Conservation (phyloP, 2,888 invertebrate genomes). For the Philereme vetulata region DNA sequence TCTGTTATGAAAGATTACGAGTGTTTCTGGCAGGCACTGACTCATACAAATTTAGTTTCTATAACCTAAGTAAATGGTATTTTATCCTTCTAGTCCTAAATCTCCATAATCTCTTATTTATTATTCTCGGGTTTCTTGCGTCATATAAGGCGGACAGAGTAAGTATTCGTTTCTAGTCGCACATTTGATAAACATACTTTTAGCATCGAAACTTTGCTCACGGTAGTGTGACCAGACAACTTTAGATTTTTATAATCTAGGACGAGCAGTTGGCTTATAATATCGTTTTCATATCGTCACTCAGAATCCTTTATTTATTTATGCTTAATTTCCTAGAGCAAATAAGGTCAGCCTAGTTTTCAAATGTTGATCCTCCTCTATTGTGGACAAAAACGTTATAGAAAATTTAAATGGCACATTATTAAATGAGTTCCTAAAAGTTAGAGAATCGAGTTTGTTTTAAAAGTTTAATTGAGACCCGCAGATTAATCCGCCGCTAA, state of each 20-base stretch:
- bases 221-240: too few species aligned
- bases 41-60: too few species aligned
- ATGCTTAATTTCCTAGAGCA: conserved; percentile 25
- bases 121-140: too few species aligned
- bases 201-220: too few species aligned
- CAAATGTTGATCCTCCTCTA: conserved; percentile 22
- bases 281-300: conserved; percentile 21
- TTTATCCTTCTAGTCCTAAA: too few species aligned
- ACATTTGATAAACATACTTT: too few species aligned
- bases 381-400: conserved; percentile 28
- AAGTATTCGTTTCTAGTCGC: too few species aligned
- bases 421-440: conserved; percentile 33
- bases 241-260: not conserved
- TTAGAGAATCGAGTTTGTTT: conserved; percentile 35
- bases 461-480: conserved; percentile 36
- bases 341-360: conserved; percentile 24
- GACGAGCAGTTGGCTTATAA: not conserved
- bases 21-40: too few species aligned
- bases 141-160: too few species aligned
- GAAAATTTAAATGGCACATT: conserved; percentile 27
- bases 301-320: conserved; percentile 32
- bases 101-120: too few species aligned
- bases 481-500: conserved; percentile 31
- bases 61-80: too few species aligned
- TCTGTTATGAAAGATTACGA: too few species aligned